Base-by-base conservation (phyloP, 2,113 vertebrate species). In the Kobus ellipsiprymnus region DNA sequence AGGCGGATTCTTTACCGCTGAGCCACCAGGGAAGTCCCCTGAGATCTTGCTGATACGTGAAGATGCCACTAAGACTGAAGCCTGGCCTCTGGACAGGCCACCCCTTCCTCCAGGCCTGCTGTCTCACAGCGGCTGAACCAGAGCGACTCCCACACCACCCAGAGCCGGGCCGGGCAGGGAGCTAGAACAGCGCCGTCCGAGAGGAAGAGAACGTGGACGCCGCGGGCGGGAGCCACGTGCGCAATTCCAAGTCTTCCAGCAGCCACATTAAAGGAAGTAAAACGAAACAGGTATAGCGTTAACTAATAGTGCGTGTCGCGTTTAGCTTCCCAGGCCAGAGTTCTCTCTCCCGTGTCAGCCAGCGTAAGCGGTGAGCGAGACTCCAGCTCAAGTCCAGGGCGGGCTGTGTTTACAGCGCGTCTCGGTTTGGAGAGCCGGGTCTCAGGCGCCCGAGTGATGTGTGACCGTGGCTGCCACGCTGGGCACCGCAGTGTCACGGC, bases 101-200 rank as follows among this genome's bases (percentile, higher is more conserved):
- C 29, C 29, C 1, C 29, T 30, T 16, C 60, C 60, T 15, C 29
- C 60, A 62, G 60, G 60, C 29, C 29, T 33, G 1, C 57, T 10
- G 9, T 30, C 55, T 91, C 71, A 2, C 67, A 2, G 8, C 30
- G 2, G 5, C 57, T 16, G 36, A 57, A 1, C 1, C 10, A 29
- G 81, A 86, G 46, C 33, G 21, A n/a, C 55, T 40, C 3, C 23
- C 27, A 0, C 1, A 0, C 0, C 21, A 3, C 14, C 50, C 16
- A 33, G 7, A 4, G 48, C 29, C 3, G 57, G 40, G 83, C 40
- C 0, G 1, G 48, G n/a, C 2, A 21, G 74, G 12, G 21, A 16
- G 25, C 15, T 60, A 40, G 67, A 1, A 44, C 83, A 87, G 83
- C 1, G 5, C 36, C 15, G 7, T n/a, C 21, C 29, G 3, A 44